These are phyloP conservation scores for Tenrec ecaudatus DNA, from an alignment of 2,113 vertebrate species.

Conservation along the genomic window DNA sequence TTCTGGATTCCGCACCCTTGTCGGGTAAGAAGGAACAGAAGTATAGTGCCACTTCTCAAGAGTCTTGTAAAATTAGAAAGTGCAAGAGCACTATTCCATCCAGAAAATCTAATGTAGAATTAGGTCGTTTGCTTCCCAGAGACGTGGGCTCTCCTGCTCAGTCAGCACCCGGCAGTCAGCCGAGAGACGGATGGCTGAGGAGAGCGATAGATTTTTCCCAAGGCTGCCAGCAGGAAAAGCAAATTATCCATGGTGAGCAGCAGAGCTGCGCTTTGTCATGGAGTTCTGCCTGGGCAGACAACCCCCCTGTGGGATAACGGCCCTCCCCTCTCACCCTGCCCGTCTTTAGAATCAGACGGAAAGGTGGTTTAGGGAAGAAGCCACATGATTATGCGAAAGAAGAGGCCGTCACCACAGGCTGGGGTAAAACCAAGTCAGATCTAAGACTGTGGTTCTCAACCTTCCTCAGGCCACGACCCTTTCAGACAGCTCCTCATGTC, in stretches of 20 bases:
- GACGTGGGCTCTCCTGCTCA: constrained; percentile 30
- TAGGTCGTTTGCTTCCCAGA: constrained; percentile 59
- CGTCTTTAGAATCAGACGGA: constrained; percentile 36
- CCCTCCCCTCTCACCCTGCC: not conserved
- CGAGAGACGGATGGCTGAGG: constrained; percentile 28
- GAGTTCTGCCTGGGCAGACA: constrained; percentile 60
- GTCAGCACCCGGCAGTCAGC: constrained; percentile 55
- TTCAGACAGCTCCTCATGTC: too few species aligned
- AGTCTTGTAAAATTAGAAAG: constrained; percentile 71
- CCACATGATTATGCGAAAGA: not conserved
- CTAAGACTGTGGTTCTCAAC: too few species aligned
- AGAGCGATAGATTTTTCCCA: not conserved
- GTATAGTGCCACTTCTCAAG: constrained; percentile 74
- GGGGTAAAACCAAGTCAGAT: not conserved
- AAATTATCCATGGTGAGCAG: constrained; percentile 62
- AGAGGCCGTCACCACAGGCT: not conserved
- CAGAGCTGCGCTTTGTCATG: constrained; percentile 69
- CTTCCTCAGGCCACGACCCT: too few species aligned
- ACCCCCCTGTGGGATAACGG: constrained; percentile 14
- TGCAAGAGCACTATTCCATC: constrained; percentile 61
- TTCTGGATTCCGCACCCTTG: constrained; percentile 64
- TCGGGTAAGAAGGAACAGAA: constrained; percentile 74
- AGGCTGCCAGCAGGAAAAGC: constrained; percentile 52
- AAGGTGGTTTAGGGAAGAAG: not conserved
- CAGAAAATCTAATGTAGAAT: constrained; percentile 60